Percentiles rank a stretch among this genome's conserved stretches.
Conservation (phyloP, 2,113 vertebrate genomes). For the Pontoporia blainvillei region DNA sequence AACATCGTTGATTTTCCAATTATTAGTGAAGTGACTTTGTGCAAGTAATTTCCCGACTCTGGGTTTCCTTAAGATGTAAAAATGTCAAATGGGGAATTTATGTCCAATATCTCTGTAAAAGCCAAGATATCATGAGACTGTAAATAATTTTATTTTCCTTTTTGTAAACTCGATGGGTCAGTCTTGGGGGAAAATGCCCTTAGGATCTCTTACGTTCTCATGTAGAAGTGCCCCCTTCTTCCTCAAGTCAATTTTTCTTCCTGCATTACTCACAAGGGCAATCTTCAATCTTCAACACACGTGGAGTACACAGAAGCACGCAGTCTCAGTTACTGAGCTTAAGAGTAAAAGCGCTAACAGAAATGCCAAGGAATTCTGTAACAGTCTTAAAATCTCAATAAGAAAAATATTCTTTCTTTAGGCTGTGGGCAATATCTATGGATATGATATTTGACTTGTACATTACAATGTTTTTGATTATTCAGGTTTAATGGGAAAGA, state of each 20-base stretch:
- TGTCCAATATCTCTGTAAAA: not conserved
- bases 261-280: not conserved
- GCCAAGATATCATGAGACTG: not conserved
- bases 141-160: conserved; percentile 16
- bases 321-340: not conserved
- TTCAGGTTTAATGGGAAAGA: not conserved
- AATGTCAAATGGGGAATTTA: not conserved
- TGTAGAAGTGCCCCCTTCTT: not conserved
- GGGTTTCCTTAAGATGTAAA: conserved; percentile 1
- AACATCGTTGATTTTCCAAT: conserved; percentile 6
- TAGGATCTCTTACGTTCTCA: not conserved
- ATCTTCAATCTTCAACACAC: not conserved
- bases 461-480: not conserved
- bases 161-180: not conserved
- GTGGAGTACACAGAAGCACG: not conserved
- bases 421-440: not conserved
- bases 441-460: not conserved
- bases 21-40: not conserved
- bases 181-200: not conserved
- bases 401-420: not conserved
- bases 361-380: not conserved
- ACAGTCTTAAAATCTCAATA: not conserved
- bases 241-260: not conserved
- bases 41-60: conserved; percentile 3
- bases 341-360: not conserved